Base-by-base conservation (phyloP, 2,113 vertebrate species). In the Rhinopithecus roxellana region DNA sequence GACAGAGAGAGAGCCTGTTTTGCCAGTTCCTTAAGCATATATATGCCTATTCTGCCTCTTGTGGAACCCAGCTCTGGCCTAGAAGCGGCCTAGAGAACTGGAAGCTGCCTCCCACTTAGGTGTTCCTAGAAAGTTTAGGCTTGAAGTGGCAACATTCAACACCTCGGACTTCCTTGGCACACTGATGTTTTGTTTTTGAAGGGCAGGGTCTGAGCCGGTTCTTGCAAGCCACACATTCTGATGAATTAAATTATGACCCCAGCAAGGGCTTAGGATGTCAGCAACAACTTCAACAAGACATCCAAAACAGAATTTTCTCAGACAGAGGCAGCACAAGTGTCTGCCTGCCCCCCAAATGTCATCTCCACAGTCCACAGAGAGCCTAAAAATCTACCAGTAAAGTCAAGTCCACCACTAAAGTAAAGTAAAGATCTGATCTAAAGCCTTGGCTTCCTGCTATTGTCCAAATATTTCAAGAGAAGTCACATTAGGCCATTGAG, bases 181-280 rank as follows among this genome's bases (percentile, higher is more conserved):
- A 96, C 5, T 27, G n/a, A 30, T 4, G 2, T 81, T 78, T 84
- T 61, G 14, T 55, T 93, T 97, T n/a, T 88, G 70, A 93, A 97
- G 35, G 5, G 6, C 77, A 70, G 22, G 22, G 78, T 85, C 57
- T 82, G 78, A 55, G 18, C 16, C 27, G 3, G 8, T 77, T 85
- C 64, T 83, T 64, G 12, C 32, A 89, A 94, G 25, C 23, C 82
- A 88, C 38, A 20, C 69, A 70, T 90, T 86, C 48, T 89, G n/a
- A 61, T 91, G 6, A 57, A 92, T 64, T 90, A 64, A 93, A 79
- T 92, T 5, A 77, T 6, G 45, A 83, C 30, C 69, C 38, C 7
- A 87, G 8, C 2, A 38, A n/a, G 25, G 12, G 1, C 6, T 74
- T 22, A 45, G 57, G 78, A 84, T 69, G 35, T 45, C 30, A 74